A percentile compares a stretch with the other conserved stretches of the same genome.
Evolutionary conservation across 2,888 invertebrate genomes (phyloP).

Genomic region (Autographa pulchrina): DNA sequence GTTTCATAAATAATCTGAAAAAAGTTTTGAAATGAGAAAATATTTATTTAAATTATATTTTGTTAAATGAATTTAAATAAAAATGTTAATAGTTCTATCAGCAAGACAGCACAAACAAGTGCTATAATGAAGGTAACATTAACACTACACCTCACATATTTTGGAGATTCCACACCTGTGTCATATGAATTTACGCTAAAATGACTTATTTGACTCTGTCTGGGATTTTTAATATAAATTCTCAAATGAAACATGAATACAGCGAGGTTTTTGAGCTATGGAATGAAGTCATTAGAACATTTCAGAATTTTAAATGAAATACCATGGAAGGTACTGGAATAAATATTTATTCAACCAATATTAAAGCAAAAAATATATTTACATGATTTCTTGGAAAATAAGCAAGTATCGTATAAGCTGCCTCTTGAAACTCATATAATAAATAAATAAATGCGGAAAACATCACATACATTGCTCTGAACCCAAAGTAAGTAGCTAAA

Average conservation of each 20-base stretch:
- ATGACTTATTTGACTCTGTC: conserved; percentile 37
- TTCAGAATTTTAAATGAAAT: conserved; percentile 49
- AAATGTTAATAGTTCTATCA: background rate
- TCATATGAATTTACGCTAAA: conserved; percentile 26
- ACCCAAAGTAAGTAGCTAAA: too few relatives aligned
- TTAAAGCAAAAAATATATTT: conserved; percentile 5
- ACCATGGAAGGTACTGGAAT: conserved; percentile 21
- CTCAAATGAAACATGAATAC: conserved; percentile 43
- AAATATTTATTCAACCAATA: conserved; percentile 24
- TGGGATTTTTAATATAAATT: conserved; percentile 53
- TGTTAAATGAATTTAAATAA: background rate
- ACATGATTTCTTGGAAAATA: background rate
- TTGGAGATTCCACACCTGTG: conserved; percentile 23
- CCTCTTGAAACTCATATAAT: conserved; percentile 1
- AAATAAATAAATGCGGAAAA: too few relatives aligned
- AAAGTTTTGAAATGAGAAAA: too few relatives aligned
- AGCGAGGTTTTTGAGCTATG: conserved; percentile 6
- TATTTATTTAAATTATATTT: too few relatives aligned
- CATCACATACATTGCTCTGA: too few relatives aligned
- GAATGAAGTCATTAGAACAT: conserved; percentile 35
- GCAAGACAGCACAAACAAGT: conserved; percentile 8
- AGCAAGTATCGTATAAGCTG: background rate
- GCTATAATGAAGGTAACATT: background rate
- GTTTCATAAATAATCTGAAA: too few relatives aligned
- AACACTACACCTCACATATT: background rate